A percentile compares a stretch with the other conserved stretches of the same genome.
These are phyloP conservation scores for Protosalanx chinensis DNA, from an alignment of 2,797 vertebrate genomes.

Conservation along the genomic window DNA sequence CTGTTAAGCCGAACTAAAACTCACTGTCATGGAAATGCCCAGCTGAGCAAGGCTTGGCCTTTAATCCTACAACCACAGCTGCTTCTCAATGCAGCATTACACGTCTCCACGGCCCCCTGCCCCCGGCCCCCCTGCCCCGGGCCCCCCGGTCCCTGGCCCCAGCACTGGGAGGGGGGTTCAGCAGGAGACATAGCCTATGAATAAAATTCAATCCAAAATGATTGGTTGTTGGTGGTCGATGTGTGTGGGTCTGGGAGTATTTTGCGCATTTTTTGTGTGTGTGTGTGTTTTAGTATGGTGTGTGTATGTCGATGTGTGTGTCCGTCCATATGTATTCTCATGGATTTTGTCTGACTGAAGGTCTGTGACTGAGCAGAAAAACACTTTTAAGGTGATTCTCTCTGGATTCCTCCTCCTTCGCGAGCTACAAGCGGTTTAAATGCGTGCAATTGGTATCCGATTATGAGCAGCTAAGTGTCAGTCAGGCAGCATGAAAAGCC, in stretches of 20 bases:
- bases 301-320: conserved; percentile 16
- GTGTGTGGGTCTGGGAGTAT: neutral
- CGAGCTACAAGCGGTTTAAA: neutral
- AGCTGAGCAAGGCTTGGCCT: conserved; percentile 67
- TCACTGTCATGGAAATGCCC: conserved; percentile 79
- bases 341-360: conserved; percentile 34
- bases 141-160: conserved; percentile 1
- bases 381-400: conserved; percentile 37
- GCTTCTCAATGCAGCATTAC: conserved; percentile 62
- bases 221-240: conserved; percentile 36
- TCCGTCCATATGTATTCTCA: conserved; percentile 40
- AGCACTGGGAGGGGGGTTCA: conserved; percentile 35
- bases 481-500: neutral
- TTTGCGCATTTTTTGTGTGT: neutral
- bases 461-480: neutral
- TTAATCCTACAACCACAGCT: conserved; percentile 74
- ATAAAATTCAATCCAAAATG: conserved; percentile 60
- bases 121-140: conserved; percentile 28
- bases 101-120: neutral
- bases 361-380: conserved; percentile 36
- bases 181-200: conserved; percentile 46
- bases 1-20: conserved; percentile 67
- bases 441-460: too few relatives aligned
- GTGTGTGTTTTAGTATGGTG: conserved; percentile 22
- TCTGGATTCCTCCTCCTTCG: conserved; percentile 27